Conservation (phyloP, 1,140 invertebrate species). For the Drosophila nannoptera region DNA sequence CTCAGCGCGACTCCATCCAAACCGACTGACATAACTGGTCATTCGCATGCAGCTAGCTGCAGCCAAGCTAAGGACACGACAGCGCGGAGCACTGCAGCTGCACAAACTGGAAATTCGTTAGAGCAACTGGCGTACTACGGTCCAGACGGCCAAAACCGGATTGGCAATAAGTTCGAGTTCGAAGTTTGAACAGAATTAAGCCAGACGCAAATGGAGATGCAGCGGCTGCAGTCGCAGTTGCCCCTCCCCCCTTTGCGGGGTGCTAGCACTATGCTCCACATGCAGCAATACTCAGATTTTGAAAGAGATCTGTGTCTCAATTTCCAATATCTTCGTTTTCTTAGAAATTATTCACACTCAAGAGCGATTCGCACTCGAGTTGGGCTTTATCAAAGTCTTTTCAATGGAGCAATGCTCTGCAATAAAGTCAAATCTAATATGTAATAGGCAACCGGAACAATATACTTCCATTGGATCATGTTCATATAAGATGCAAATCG, state of each 20-base stretch:
- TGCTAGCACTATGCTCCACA: background rate
- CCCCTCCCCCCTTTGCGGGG: conserved; percentile 16
- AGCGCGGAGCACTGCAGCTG: conserved; percentile 65
- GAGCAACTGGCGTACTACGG: conserved; percentile 62
- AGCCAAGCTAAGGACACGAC: conserved; percentile 71
- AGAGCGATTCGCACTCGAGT: no score
- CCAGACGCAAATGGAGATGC: conserved; percentile 36
- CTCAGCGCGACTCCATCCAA: conserved; percentile 49
- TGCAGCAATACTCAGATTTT: no score
- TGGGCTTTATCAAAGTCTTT: no score
- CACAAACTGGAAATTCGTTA: conserved; percentile 73
- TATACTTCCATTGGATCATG: no score
- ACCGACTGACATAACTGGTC: conserved; percentile 73
- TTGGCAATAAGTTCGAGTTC: conserved; percentile 70
- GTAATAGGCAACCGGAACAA: no score
- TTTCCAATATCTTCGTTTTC: no score
- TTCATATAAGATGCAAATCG: no score
- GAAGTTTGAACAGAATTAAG: conserved; percentile 58
- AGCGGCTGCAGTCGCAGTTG: conserved; percentile 16
- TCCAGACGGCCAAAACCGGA: conserved; percentile 57
- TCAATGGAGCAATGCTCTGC: no score
- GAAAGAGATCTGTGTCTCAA: no score
- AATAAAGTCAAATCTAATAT: no score
- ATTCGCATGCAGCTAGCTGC: conserved; percentile 62
- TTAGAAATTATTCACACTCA: no score